Conservation (phyloP, 2,113 vertebrate species). For the Rhea americana region DNA sequence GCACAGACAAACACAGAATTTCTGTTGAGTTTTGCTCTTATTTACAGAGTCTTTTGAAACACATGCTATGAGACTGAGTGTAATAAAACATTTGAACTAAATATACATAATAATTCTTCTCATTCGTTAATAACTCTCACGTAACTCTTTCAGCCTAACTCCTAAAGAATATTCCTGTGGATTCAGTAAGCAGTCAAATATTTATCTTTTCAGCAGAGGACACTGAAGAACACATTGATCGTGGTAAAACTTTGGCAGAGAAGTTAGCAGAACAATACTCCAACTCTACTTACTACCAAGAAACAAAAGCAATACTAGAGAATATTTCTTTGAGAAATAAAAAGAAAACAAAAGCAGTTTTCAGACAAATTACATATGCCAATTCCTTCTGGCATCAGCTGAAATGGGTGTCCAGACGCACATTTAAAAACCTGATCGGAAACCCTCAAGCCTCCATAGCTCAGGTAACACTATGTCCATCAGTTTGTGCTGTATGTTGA, state of each 20-base stretch:
- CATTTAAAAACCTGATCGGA: constrained; percentile 87
- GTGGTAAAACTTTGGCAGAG: constrained; percentile 76
- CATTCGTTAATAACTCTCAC: background rate
- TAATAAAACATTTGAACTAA: background rate
- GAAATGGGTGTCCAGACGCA: constrained; percentile 87
- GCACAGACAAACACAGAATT: background rate
- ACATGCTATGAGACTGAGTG: background rate
- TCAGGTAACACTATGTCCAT: constrained; percentile 76
- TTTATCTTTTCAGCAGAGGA: constrained; percentile 28
- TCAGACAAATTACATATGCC: constrained; percentile 81
- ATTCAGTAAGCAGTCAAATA: background rate
- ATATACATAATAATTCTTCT: background rate
- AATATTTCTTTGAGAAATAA: constrained; percentile 65
- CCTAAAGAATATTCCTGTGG: background rate
- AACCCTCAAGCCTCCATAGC: constrained; percentile 93
- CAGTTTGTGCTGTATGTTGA: accelerated
- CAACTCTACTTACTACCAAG: constrained; percentile 66
- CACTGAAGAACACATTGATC: background rate
- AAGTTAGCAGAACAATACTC: constrained; percentile 81
- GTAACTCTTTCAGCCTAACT: background rate
- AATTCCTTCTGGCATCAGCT: constrained; percentile 90
- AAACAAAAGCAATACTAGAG: constrained; percentile 80
- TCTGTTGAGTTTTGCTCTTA: background rate
- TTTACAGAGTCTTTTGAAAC: background rate
- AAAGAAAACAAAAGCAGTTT: constrained; percentile 17